phyloP scores from a whole-genome alignment of 1,140 invertebrate genomes.

The Microvelia longipes region DNA sequence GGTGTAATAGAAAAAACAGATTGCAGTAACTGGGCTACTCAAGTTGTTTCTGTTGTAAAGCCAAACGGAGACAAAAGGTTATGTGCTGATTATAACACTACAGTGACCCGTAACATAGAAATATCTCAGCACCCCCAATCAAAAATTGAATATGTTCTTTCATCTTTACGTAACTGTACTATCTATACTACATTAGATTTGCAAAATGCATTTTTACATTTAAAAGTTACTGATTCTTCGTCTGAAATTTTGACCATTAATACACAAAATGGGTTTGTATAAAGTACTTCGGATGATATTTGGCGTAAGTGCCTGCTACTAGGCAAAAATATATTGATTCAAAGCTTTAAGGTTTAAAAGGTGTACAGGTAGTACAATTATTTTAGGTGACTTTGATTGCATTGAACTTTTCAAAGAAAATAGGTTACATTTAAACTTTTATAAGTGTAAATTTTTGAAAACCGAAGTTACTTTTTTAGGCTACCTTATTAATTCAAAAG shows the following conservation, averaged over 20 bases:
- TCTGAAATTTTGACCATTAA: not conserved
- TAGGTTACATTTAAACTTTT: not conserved
- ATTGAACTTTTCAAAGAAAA: not conserved
- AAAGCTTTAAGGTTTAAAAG: too few relatives aligned
- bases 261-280: not conserved
- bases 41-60: not conserved
- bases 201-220: not conserved
- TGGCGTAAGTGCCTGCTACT: too few relatives aligned
- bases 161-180: too few relatives aligned
- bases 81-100: not conserved
- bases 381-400: too few relatives aligned
- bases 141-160: too few relatives aligned
- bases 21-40: not conserved
- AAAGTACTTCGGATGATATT: too few relatives aligned
- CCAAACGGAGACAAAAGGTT: not conserved
- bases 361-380: too few relatives aligned
- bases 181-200: not conserved
- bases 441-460: not conserved
- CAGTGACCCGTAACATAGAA: too few relatives aligned
- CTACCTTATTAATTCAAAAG: too few relatives aligned
- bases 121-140: too few relatives aligned
- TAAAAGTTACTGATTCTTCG: not conserved
- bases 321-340: too few relatives aligned
- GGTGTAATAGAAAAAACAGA: not conserved
- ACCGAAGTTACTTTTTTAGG: too few relatives aligned